Percentiles rank a stretch among this genome's conserved stretches.
Evolutionary conservation across 2,888 invertebrate species (phyloP).

Genomic region (Sphaerophoria taeniata): DNA sequence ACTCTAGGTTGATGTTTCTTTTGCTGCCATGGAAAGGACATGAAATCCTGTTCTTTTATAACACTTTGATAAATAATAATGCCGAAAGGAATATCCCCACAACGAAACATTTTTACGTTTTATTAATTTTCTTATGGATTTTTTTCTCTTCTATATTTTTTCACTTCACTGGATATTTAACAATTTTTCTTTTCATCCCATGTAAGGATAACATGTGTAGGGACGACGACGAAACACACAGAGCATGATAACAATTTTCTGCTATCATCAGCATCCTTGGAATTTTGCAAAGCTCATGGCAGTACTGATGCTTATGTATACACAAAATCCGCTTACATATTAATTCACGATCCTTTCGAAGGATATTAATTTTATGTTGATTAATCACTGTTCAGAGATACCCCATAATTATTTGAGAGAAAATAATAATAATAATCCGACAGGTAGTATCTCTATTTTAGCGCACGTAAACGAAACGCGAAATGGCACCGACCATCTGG

Average conservation of each 20-base stretch:
- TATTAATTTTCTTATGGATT: slow-evolving; percentile 3
- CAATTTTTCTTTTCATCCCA: background rate
- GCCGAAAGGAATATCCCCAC: slow-evolving; percentile 17
- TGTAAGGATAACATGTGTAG: slow-evolving; percentile 1
- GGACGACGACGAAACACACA: slow-evolving; percentile 16
- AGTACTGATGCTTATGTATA: background rate
- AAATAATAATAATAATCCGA: slow-evolving; percentile 67
- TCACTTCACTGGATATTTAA: slow-evolving; percentile 23
- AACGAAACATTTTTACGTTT: slow-evolving; percentile 14
- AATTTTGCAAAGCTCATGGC: no score
- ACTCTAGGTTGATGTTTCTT: slow-evolving; percentile 33
- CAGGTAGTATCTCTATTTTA: slow-evolving; percentile 72
- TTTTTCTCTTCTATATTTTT: slow-evolving; percentile 4
- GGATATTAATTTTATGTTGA: background rate
- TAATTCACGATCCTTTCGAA: background rate
- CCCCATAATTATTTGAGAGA: no score
- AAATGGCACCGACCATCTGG: slow-evolving; percentile 76
- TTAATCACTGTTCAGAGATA: slow-evolving; percentile 44
- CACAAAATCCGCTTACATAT: background rate
- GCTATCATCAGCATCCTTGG: slow-evolving; percentile 7
- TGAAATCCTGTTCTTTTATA: slow-evolving; percentile 56
- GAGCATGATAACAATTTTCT: slow-evolving; percentile 3
- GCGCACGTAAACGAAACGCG: slow-evolving; percentile 54
- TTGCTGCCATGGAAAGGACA: slow-evolving; percentile 41
- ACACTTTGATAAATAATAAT: slow-evolving; percentile 37